Evolutionary conservation across 2,888 invertebrate species (phyloP), one percentile per base, ranked within the genome.

Genomic region (Boloria euphrosyne): DNA sequence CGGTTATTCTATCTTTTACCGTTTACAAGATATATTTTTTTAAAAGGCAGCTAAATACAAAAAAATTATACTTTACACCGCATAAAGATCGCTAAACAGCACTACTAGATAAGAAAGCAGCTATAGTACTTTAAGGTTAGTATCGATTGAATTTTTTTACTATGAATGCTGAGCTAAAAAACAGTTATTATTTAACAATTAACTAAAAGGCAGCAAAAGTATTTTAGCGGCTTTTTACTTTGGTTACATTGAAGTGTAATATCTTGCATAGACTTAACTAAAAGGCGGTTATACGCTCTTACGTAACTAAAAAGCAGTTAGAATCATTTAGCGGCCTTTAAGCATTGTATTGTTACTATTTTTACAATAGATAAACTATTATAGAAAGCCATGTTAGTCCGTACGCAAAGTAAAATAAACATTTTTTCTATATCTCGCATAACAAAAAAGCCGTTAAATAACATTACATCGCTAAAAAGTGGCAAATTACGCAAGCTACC

Each of bases 1-100:
- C 47, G 47, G 47, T 47, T 47, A 47, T 47, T 47, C 47, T 49
- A 49, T 49, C 49, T 49, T 49, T 49, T 49, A 49, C 49, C 49
- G 49, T 49, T 49, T 49, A 49, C 6, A 49, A 49, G n/a, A 49
- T 49, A 49, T 13, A 16, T 49, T 49, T 46, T 46, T 46, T 47
- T 13, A 47, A 47, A 49, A 49, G n/a, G 14, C 49, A n/a, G 49
- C n/a, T 49, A 49, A 49, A 49, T n/a, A 49, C 49, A 49, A 49
- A 14, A 49, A 49, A 49, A n/a, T 16, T 13, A 47, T 47, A 49
- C 49, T 49, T 49, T 49, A 49, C n/a, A 49, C 16, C 49, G 49
- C 49, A 49, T 49, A 49, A 49, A 49, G 49, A 49, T 49, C 49
- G 49, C 49, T 49, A 49, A 49, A 49, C 49, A 49, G 49, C 14